Base-by-base conservation (phyloP, 2,797 vertebrate species). In the Pseudocheirus occidentalis region DNA sequence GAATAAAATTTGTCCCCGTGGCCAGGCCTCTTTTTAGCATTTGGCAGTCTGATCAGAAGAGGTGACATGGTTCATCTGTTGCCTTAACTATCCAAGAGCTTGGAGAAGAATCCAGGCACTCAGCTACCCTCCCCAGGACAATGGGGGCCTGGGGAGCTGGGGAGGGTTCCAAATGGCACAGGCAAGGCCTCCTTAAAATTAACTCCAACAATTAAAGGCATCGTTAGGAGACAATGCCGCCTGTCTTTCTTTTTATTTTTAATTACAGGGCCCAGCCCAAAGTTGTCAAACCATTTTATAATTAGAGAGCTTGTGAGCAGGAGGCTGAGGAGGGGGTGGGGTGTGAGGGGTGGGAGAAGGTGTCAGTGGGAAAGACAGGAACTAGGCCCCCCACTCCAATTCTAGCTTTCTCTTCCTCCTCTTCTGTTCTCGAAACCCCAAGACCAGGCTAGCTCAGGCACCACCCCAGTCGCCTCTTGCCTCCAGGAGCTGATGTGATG, bases 181-280 rank as follows among this genome's bases (percentile, higher is more conserved):
- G 89, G 93, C 94, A 12, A 93, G 94, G 87, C 91, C 91, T 95
- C 0, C 90, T 95, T 96, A 97, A 97, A 97, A 97, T 97, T 94
- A 97, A 95, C 97, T 97, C 97, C 66, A 92, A 94, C 97, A 96
- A 97, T 97, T 97, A 97, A 98, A 97, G n/a, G 54, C 95, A 5
- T 92, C 31, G 1, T 97, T 97, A 94, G 62, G 93, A 97, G 93
- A 98, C 96, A 97, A 98, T 93, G 73, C 66, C 59, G 92, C 93
- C 46, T 97, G 96, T 95, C 98, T 97, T 96, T 93, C 94, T 93
- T 93, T 95, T 96, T 98, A 97, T 97, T 98, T 97, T 97, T 98
- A 98, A 97, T 98, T 97, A 96, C 95, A 94, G 92, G 95, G 92
- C 92, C 97, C 91, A 90, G 94, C 93, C 96, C 95, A 94, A 96